Evolutionary conservation across 2,797 vertebrate species (phyloP).

Genomic region (Myotis findleyi): DNA sequence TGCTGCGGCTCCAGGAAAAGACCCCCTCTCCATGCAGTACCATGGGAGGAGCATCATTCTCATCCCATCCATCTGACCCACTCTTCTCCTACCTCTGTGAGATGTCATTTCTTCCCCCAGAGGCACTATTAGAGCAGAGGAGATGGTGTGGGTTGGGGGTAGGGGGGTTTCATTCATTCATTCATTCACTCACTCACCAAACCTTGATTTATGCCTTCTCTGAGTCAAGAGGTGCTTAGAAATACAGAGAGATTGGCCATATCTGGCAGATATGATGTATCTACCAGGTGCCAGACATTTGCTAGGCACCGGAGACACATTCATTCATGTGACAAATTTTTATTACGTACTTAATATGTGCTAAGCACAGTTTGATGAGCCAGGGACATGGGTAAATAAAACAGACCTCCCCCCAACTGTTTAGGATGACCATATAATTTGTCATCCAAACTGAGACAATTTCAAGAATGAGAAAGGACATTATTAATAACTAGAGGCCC

Average conservation of each 20-base stretch:
- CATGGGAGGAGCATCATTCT: neutral
- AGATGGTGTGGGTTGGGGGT: neutral
- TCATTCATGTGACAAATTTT: neutral
- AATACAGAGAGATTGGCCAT: neutral
- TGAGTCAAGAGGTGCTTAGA: neutral
- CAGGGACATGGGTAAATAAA: neutral
- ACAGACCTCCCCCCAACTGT: neutral
- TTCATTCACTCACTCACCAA: neutral
- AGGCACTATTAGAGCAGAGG: neutral
- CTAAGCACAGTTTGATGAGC: neutral
- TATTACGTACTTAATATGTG: conserved; percentile 19
- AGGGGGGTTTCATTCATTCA: neutral
- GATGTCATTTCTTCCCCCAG: neutral
- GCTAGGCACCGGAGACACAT: neutral
- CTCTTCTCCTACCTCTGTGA: neutral
- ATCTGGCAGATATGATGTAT: neutral
- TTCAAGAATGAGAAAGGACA: neutral
- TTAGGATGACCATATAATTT: neutral
- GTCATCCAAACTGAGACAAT: neutral
- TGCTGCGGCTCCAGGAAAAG: neutral
- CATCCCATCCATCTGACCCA: neutral
- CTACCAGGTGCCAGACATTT: neutral
- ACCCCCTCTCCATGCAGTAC: neutral
- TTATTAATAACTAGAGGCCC: neutral
- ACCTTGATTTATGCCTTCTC: neutral